Conservation (phyloP, 1,140 invertebrate genomes). For the Sarcophaga peregrina region DNA sequence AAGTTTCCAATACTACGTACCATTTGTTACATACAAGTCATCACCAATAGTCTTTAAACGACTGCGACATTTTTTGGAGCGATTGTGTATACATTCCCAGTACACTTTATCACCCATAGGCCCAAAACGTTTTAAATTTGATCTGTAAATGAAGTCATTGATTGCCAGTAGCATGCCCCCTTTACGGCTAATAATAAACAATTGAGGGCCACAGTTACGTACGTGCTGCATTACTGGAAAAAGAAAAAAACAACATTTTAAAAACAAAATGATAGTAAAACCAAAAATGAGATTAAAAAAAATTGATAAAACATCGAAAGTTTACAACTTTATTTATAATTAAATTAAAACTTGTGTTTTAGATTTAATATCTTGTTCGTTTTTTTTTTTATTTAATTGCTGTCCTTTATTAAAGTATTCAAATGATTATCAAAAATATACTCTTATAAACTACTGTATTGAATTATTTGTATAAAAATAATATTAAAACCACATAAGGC, state of each 20-base stretch:
- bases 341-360: too few species aligned
- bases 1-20: conserved; percentile 47
- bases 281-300: too few species aligned
- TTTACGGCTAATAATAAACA: conserved; percentile 64
- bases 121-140: conserved; percentile 63
- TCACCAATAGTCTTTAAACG: conserved; percentile 64
- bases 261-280: neutral
- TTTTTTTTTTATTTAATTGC: too few species aligned
- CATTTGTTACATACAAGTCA: conserved; percentile 65
- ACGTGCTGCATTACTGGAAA: conserved; percentile 52
- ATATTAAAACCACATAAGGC: too few species aligned
- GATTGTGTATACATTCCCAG: conserved; percentile 65
- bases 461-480: too few species aligned
- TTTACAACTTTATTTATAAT: too few species aligned
- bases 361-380: too few species aligned
- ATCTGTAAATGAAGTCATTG: conserved; percentile 64
- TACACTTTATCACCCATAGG: conserved; percentile 60
- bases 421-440: too few species aligned
- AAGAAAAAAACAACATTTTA: neutral
- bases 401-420: too few species aligned
- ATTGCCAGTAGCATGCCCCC: conserved; percentile 62
- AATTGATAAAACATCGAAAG: too few species aligned
- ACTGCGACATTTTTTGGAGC: conserved; percentile 63
- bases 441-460: too few species aligned
- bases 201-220: conserved; percentile 60